phyloP scores from a whole-genome alignment of 2,113 vertebrate genomes.

The Cinclus mexicanus region DNA sequence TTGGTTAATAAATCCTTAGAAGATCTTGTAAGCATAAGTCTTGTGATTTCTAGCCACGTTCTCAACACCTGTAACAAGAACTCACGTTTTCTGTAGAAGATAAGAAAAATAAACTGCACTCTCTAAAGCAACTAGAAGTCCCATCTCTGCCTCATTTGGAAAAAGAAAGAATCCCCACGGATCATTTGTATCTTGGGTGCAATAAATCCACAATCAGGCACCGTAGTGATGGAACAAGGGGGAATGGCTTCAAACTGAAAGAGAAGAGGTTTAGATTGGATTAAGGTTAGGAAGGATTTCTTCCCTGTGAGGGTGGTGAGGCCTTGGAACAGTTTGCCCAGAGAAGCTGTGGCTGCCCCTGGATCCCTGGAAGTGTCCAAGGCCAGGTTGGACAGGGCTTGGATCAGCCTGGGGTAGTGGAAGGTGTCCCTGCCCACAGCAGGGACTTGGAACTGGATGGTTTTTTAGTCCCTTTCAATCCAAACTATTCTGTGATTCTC shows the following conservation, averaged over 20 bases:
- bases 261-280: not conserved
- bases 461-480: not conserved
- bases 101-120: too few relatives aligned
- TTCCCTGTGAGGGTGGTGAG: accelerated
- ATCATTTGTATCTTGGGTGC: not conserved
- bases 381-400: accelerated
- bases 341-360: not conserved
- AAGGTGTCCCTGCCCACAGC: not conserved
- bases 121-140: too few relatives aligned
- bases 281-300: not conserved
- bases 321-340: not conserved
- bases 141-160: too few relatives aligned
- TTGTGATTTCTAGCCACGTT: too few relatives aligned
- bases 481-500: not conserved
- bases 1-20: too few relatives aligned
- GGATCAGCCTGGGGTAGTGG: not conserved
- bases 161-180: too few relatives aligned
- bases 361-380: not conserved
- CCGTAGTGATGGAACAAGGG: not conserved
- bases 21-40: too few relatives aligned
- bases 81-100: too few relatives aligned
- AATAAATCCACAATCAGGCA: too few relatives aligned
- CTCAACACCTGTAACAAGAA: too few relatives aligned
- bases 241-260: not conserved
- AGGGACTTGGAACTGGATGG: accelerated